These are phyloP conservation scores for Cyclina sinensis DNA, from an alignment of 1,140 invertebrate genomes.

Conservation along the genomic window DNA sequence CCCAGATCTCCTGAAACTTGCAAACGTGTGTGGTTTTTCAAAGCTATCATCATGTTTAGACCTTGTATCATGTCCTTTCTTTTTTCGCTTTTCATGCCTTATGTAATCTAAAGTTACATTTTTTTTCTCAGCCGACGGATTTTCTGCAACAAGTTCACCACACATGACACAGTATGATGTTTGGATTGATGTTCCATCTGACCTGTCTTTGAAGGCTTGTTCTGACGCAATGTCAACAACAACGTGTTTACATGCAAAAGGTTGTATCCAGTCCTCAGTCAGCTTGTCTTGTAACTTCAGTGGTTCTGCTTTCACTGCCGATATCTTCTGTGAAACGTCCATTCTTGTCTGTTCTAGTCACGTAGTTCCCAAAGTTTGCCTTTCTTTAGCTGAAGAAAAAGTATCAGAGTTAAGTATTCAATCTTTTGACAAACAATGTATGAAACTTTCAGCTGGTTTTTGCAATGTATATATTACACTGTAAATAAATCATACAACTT, in stretches of 20 bases:
- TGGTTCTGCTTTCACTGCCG: not conserved
- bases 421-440: too few relatives aligned
- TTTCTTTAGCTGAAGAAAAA: too few relatives aligned
- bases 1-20: not conserved
- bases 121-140: not conserved
- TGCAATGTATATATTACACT: too few relatives aligned
- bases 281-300: constrained; percentile 7
- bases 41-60: not conserved
- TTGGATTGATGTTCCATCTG: not conserved
- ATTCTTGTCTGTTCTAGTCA: constrained; percentile 8
- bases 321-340: constrained; percentile 2
- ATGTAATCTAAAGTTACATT: constrained; percentile 5
- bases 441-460: too few relatives aligned
- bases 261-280: constrained; percentile 46
- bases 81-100: not conserved
- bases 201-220: not conserved
- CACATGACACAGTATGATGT: constrained; percentile 57
- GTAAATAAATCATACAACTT: too few relatives aligned
- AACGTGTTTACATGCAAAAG: constrained; percentile 51
- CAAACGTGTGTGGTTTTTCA: not conserved
- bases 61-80: not conserved
- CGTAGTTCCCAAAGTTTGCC: too few relatives aligned
- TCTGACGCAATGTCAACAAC: constrained; percentile 33
- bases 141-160: constrained; percentile 42
- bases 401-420: too few relatives aligned